Evolutionary conservation across 2,797 vertebrate species (phyloP).

Genomic region (Sylvilagus floridanus): DNA sequence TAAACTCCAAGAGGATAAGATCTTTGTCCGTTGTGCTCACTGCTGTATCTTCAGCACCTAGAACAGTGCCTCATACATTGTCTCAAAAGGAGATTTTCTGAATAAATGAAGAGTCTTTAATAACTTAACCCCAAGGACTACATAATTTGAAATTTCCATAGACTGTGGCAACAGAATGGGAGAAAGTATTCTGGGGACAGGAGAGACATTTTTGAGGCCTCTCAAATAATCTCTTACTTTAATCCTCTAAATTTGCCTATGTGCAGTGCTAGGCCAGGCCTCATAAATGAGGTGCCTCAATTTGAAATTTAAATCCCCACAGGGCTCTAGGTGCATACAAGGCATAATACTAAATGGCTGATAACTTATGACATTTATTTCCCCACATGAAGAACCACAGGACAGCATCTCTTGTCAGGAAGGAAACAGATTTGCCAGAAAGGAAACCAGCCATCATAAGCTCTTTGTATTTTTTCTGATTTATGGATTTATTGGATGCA

Average conservation of each 20-base stretch:
- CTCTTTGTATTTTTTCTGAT: constrained; percentile 82
- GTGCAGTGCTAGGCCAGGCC: background rate
- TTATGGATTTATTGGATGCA: constrained; percentile 80
- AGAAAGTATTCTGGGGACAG: background rate
- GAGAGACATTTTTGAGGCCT: background rate
- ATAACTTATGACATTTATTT: constrained; percentile 84
- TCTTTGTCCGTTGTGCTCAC: background rate
- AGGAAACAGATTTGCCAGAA: constrained; percentile 83
- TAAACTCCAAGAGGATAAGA: background rate
- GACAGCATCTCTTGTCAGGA: constrained; percentile 80
- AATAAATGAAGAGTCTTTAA: constrained; percentile 21
- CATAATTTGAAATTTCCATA: background rate
- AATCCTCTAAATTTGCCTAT: background rate
- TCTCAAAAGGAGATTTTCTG: background rate
- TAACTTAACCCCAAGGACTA: background rate
- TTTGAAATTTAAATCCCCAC: constrained; percentile 76
- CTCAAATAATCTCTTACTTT: constrained; percentile 13
- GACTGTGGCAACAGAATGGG: background rate
- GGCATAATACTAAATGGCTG: constrained; percentile 78
- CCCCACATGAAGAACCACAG: constrained; percentile 82
- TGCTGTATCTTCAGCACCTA: background rate
- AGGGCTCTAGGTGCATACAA: constrained; percentile 70
- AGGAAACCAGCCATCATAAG: constrained; percentile 72
- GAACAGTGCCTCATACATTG: background rate
- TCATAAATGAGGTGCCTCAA: constrained; percentile 56